phyloP scores from a whole-genome alignment of 2,888 invertebrate genomes.

The Drosophila atroscutellata region DNA sequence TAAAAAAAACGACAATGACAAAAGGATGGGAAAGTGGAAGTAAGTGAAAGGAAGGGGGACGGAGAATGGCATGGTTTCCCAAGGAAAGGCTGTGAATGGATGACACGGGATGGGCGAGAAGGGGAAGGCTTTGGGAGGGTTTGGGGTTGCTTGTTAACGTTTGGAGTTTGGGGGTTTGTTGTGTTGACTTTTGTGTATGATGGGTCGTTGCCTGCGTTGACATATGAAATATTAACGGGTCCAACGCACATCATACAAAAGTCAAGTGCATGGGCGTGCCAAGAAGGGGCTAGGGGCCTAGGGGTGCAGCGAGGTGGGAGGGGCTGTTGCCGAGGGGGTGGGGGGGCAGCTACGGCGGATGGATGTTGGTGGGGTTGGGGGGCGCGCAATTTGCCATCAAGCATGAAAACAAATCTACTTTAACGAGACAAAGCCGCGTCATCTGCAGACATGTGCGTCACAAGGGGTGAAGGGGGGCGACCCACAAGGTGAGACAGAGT shows the following conservation, averaged over 20 bases:
- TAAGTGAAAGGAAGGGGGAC: background rate
- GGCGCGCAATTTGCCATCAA: slow-evolving; percentile 74
- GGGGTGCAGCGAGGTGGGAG: background rate
- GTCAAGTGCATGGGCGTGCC: slow-evolving; percentile 58
- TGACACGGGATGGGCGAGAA: background rate
- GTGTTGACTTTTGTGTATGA: slow-evolving; percentile 14
- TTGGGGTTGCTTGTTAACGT: background rate
- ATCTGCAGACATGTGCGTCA: slow-evolving; percentile 9
- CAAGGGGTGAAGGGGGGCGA: background rate
- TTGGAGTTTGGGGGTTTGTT: background rate
- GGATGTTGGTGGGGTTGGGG: background rate
- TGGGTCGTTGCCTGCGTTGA: slow-evolving; percentile 58
- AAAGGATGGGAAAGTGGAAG: background rate
- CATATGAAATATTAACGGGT: slow-evolving; percentile 78
- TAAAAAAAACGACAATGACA: background rate
- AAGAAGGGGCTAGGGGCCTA: background rate
- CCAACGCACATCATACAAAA: slow-evolving; percentile 51
- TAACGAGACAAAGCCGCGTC: slow-evolving; percentile 58
- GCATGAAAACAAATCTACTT: slow-evolving; percentile 79
- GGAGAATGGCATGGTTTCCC: slow-evolving; percentile 2
- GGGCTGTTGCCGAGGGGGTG: background rate
- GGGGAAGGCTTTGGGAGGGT: background rate
- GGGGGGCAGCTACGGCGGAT: background rate
- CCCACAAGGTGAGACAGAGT: slow-evolving; percentile 23
- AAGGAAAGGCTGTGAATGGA: slow-evolving; percentile 1